phyloP scores from a whole-genome alignment of 2,797 vertebrate genomes.

The Chaunax sp. region DNA sequence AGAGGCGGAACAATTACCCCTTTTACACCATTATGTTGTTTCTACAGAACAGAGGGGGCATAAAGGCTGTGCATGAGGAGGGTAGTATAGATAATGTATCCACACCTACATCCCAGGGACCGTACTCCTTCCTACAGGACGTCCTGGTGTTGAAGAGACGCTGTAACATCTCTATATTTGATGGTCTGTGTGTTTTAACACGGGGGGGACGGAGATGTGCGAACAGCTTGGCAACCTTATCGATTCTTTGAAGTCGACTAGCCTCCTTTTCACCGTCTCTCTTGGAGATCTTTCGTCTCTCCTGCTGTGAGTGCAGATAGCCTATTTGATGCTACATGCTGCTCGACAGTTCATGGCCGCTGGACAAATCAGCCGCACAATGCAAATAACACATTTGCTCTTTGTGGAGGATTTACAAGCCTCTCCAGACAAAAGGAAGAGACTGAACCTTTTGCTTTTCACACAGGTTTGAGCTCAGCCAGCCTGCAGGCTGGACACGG shows the following conservation, averaged over 20 bases:
- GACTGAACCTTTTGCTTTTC: conserved; percentile 56
- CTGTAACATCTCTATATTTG: conserved; percentile 33
- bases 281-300: conserved; percentile 60
- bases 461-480: conserved; percentile 71
- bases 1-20: too few species aligned
- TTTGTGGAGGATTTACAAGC: conserved; percentile 38
- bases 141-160: too few species aligned
- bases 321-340: conserved; percentile 53
- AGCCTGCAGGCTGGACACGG: conserved; percentile 69
- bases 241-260: conserved; percentile 76
- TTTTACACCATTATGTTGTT: too few species aligned
- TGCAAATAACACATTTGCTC: conserved; percentile 49
- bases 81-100: too few species aligned
- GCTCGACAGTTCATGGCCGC: conserved; percentile 34
- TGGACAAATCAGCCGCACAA: conserved; percentile 48
- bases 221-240: conserved; percentile 77
- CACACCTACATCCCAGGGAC: too few species aligned
- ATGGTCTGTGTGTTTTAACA: conserved; percentile 65
- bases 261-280: conserved; percentile 64
- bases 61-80: too few species aligned
- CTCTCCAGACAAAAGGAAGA: conserved; percentile 54
- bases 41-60: too few species aligned
- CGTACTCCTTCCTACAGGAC: too few species aligned
- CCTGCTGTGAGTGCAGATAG: conserved; percentile 64
- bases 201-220: conserved; percentile 63